phyloP scores from a whole-genome alignment of 2,113 vertebrate species.

The Callopanchax toddi region DNA sequence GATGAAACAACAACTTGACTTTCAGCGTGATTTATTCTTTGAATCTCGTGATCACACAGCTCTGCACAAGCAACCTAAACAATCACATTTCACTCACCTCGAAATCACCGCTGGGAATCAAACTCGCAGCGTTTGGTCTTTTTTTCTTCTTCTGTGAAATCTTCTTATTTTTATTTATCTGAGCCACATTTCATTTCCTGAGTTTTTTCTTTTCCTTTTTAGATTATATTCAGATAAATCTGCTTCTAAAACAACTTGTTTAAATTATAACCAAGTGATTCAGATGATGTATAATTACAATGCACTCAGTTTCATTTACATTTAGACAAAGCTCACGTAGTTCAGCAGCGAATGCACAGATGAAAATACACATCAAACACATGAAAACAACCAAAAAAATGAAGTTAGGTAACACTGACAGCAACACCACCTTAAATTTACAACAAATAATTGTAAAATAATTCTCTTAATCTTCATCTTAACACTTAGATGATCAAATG shows the following conservation, averaged over 20 bases:
- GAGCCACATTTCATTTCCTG: background rate
- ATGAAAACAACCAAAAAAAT: no score
- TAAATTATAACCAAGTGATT: background rate
- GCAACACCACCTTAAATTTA: background rate
- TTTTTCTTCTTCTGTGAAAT: background rate
- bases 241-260: background rate
- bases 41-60: background rate
- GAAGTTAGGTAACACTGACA: background rate
- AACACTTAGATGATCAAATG: no score
- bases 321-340: no score
- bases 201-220: background rate
- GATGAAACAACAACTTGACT: background rate
- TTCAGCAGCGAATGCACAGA: no score
- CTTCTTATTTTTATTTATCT: background rate
- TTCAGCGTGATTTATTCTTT: background rate
- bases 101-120: background rate
- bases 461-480: no score
- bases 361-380: conserved; percentile 5
- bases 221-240: no score
- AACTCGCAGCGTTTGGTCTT: background rate
- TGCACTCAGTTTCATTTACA: background rate
- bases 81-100: background rate
- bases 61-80: background rate
- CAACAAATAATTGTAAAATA: background rate
- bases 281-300: background rate